These are phyloP conservation scores for Drosophila cracens DNA, from an alignment of 2,888 invertebrate genomes.

Conservation along the genomic window DNA sequence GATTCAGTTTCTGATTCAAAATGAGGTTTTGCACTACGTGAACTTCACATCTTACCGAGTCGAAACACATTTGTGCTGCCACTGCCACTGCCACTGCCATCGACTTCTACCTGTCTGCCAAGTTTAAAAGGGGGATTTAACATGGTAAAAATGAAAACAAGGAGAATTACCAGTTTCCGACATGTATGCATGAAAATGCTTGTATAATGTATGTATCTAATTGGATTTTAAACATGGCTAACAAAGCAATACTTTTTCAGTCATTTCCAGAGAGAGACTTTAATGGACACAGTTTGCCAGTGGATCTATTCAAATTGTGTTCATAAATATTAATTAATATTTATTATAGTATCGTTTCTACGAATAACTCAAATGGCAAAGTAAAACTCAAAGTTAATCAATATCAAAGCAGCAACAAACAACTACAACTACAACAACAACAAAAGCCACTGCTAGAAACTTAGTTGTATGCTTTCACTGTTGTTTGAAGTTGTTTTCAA, in stretches of 20 bases:
- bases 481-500: conserved; percentile 46
- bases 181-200: background rate
- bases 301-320: background rate
- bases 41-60: background rate
- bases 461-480: conserved; percentile 17
- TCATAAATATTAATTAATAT: conserved; percentile 9
- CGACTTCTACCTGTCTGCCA: conserved; percentile 2
- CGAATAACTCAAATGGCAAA: background rate
- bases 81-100: background rate
- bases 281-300: background rate
- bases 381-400: conserved; percentile 35
- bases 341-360: background rate
- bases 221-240: background rate
- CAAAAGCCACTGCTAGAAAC: conserved; percentile 1
- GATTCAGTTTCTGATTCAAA: conserved; percentile 47
- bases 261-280: background rate
- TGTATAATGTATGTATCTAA: background rate
- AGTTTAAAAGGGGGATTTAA: conserved; percentile 5
- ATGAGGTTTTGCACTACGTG: conserved; percentile 34
- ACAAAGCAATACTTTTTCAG: background rate
- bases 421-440: conserved; percentile 2
- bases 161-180: background rate
- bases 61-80: conserved; percentile 4
- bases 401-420: conserved; percentile 24
- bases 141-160: background rate